Percentiles rank a stretch among this genome's conserved stretches.
Conservation (phyloP, 1,140 invertebrate species). For the Calosoma granatense region DNA sequence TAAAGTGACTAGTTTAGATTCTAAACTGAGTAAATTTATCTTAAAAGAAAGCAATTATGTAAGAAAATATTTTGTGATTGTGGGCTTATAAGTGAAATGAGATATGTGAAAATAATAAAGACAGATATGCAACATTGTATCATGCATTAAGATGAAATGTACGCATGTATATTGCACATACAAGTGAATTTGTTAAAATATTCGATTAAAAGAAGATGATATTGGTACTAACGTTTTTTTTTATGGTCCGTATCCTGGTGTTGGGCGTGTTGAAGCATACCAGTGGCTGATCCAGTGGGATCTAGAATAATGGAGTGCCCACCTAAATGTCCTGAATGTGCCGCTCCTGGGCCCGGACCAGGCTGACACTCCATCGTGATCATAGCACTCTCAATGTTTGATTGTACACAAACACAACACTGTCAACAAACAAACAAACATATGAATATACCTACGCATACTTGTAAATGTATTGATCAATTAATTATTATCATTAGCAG, state of each 20-base stretch:
- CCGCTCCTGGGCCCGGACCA: constrained; percentile 19
- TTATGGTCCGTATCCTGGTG: constrained; percentile 30
- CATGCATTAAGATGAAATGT: too few species aligned
- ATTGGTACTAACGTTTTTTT: constrained; percentile 34
- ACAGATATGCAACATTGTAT: too few species aligned
- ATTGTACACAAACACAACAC: constrained; percentile 7
- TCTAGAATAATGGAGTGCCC: constrained; percentile 36
- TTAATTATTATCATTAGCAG: too few species aligned
- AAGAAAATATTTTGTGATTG: too few species aligned
- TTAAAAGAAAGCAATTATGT: too few species aligned
- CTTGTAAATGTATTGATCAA: not conserved
- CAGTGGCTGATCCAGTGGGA: constrained; percentile 21
- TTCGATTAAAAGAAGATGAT: too few species aligned
- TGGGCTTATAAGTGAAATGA: too few species aligned
- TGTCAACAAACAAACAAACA: not conserved
- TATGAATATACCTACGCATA: not conserved
- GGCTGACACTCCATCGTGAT: constrained; percentile 37
- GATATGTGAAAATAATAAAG: too few species aligned
- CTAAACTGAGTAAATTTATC: too few species aligned
- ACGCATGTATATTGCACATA: too few species aligned
- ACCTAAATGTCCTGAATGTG: constrained; percentile 34
- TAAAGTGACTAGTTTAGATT: too few species aligned
- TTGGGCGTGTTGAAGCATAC: constrained; percentile 23
- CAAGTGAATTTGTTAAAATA: too few species aligned
- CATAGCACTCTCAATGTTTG: constrained; percentile 29